Conservation (phyloP, 1,140 invertebrate species). For the Drosophila mojavensis region DNA sequence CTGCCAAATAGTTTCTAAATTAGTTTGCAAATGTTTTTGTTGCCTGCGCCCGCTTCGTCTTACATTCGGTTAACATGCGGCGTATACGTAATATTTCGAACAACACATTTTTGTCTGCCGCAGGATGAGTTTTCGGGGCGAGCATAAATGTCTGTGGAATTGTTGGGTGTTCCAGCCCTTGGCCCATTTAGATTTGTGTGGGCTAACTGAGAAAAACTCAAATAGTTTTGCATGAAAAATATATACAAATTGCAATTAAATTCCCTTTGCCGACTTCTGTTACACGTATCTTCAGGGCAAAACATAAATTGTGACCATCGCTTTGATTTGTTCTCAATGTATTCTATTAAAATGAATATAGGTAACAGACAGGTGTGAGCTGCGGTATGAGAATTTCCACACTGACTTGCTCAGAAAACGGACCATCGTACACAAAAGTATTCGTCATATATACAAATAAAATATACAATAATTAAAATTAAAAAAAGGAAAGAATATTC, state of each 20-base stretch:
- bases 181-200: conserved; percentile 12
- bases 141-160: background rate
- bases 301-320: background rate
- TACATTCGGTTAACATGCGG: conserved; percentile 47
- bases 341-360: too few relatives aligned
- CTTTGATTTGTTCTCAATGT: background rate
- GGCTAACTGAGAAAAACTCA: conserved; percentile 6
- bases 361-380: too few relatives aligned
- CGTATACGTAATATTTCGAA: conserved; percentile 61
- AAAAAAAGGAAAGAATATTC: too few relatives aligned
- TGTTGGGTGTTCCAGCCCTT: conserved; percentile 3
- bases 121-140: conserved; percentile 21
- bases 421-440: too few relatives aligned
- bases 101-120: conserved; percentile 15
- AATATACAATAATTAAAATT: too few relatives aligned
- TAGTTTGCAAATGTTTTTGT: conserved; percentile 76
- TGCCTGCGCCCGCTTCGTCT: conserved; percentile 21
- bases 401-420: too few relatives aligned
- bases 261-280: background rate
- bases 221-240: conserved; percentile 16
- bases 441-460: too few relatives aligned
- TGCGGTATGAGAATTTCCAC: too few relatives aligned
- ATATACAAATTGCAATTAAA: background rate
- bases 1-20: conserved; percentile 73
- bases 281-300: background rate